These are phyloP conservation scores for Yoshiicerus persimilis DNA, from an alignment of 1,140 invertebrate genomes.

Conservation along the genomic window DNA sequence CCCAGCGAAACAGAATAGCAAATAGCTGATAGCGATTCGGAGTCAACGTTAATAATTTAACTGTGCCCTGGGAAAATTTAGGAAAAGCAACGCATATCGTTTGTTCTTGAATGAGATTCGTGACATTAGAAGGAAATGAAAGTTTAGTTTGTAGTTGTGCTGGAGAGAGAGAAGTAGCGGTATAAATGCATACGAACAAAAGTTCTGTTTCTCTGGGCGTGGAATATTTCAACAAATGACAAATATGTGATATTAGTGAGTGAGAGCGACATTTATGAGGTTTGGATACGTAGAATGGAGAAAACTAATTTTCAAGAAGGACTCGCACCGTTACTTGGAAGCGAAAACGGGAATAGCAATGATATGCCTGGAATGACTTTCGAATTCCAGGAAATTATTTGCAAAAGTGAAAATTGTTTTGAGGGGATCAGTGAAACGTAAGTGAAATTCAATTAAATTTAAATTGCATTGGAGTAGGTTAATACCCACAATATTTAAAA, in stretches of 20 bases:
- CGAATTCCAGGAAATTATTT: background rate
- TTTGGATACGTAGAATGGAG: background rate
- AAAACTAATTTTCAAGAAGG: background rate
- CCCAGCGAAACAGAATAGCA: no score
- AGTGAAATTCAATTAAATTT: background rate
- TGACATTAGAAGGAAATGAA: background rate
- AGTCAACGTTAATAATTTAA: background rate
- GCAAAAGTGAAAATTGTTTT: conserved; percentile 7
- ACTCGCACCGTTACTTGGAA: background rate
- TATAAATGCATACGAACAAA: no score
- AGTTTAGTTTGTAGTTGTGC: background rate
- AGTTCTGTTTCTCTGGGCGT: background rate
- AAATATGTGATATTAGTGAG: background rate
- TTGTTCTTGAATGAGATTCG: background rate
- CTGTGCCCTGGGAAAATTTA: background rate
- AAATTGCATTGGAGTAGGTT: background rate
- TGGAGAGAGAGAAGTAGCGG: no score
- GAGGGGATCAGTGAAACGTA: background rate
- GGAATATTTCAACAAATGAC: background rate
- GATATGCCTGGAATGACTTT: background rate
- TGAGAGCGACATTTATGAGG: background rate
- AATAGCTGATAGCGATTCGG: background rate
- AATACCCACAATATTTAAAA: no score
- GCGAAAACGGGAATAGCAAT: background rate
- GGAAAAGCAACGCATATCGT: background rate